A percentile compares a stretch with the other conserved stretches of the same genome.
These are phyloP conservation scores for Xenopus borealis DNA, from an alignment of 2,113 vertebrate genomes.

Conservation along the genomic window DNA sequence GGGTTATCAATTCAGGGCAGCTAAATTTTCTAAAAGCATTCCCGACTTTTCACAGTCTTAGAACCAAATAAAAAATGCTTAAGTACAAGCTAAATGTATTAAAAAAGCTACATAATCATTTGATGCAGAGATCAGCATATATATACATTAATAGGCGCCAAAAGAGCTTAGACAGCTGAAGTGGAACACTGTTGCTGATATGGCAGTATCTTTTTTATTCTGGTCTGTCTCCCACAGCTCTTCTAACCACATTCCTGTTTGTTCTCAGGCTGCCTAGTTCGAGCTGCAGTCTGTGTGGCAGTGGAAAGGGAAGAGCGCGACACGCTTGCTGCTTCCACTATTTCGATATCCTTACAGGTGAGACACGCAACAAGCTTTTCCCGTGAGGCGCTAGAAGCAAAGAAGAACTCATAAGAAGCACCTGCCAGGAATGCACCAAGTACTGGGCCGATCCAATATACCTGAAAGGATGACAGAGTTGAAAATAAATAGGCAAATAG, in stretches of 20 bases:
- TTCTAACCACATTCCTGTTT: conserved; percentile 59
- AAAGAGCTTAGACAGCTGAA: too few species aligned
- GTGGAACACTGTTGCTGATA: too few species aligned
- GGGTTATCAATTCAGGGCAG: too few species aligned
- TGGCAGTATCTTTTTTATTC: background rate
- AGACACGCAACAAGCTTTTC: conserved; percentile 76
- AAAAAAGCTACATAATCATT: too few species aligned
- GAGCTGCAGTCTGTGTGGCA: conserved; percentile 58
- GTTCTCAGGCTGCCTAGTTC: conserved; percentile 60
- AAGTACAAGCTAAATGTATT: too few species aligned
- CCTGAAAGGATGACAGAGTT: conserved; percentile 50
- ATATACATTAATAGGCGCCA: too few species aligned
- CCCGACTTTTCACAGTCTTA: too few species aligned
- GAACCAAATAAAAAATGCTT: too few species aligned
- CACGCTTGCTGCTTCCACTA: conserved; percentile 72
- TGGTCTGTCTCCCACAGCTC: background rate
- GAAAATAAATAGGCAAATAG: background rate
- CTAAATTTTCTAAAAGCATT: too few species aligned
- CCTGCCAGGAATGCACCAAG: conserved; percentile 68
- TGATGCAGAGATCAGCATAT: too few species aligned
- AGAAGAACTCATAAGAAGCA: conserved; percentile 73
- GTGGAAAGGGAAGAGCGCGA: conserved; percentile 72
- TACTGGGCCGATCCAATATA: conserved; percentile 74
- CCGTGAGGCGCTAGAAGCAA: conserved; percentile 65
- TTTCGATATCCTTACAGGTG: conserved; percentile 72